Evolutionary conservation across 1,140 invertebrate species (phyloP).

Genomic region (Apis florea): DNA sequence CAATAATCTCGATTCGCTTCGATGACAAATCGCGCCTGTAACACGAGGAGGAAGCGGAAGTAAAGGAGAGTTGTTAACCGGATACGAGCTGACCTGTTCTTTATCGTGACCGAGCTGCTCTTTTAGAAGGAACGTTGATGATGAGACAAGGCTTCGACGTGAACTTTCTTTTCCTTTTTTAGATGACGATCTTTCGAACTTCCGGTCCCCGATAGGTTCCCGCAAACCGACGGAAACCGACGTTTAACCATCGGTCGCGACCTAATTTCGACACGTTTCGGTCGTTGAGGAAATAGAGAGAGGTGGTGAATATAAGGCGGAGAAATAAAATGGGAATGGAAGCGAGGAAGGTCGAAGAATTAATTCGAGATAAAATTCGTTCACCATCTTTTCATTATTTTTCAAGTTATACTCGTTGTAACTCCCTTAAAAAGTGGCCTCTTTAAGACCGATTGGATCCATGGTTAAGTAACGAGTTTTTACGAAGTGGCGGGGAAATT

Average conservation of each 20-base stretch:
- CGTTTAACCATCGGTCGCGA: background rate
- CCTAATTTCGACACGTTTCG: constrained; percentile 26
- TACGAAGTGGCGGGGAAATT: too few species aligned
- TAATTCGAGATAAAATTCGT: too few species aligned
- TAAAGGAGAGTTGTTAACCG: background rate
- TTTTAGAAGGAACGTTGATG: background rate
- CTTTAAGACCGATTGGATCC: too few species aligned
- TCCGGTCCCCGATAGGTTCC: too few species aligned
- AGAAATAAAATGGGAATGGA: constrained; percentile 47
- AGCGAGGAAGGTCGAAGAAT: too few species aligned
- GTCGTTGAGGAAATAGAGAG: constrained; percentile 36
- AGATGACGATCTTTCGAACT: too few species aligned
- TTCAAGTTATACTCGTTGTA: too few species aligned
- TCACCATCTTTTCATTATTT: too few species aligned
- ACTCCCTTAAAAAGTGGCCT: too few species aligned
- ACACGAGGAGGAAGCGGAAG: background rate
- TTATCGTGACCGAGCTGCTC: background rate
- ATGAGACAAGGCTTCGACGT: background rate
- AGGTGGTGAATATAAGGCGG: background rate
- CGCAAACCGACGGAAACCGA: too few species aligned
- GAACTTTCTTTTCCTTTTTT: background rate
- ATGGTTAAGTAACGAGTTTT: too few species aligned
- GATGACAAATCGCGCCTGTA: background rate
- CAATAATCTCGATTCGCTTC: constrained; percentile 13
- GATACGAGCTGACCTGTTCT: background rate